Base-by-base conservation (phyloP, 1,140 invertebrate genomes). In the Drosophila santomea region DNA sequence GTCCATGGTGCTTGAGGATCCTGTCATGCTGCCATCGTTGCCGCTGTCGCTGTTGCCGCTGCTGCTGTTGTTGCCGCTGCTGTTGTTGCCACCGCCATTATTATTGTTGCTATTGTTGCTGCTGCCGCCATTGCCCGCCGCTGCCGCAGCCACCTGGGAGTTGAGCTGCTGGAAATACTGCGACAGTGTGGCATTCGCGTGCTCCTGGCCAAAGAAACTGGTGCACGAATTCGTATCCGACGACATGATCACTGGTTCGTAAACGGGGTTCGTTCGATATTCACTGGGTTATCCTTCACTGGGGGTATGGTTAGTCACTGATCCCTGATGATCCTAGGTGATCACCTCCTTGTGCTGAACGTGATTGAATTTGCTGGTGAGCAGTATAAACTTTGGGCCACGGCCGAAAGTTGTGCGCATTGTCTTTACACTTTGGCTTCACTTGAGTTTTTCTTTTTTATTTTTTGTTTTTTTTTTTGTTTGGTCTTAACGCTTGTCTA, bases 121-220 rank as follows among this genome's bases (percentile, higher is more conserved):
- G 60, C 12, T 64, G 50, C 10, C 55, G 56, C 14, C 72, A 5
- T 48, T 75, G 41, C 67, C 78, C n/a, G 74, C 79, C 11, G 67
- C 75, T 5, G 67, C 83, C 11, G 83, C 84, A 11, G 88, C 73
- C 23, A 82, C 77, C 35, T 78, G 74, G 6, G 91, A 86, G 56
- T 90, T 92, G 25, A 92, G 68, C 12, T 92, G 91, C 56, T 91
- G 91, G 57, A 92, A 92, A 55, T 92, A 92, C 63, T 92, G 88
- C 68, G 86, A 79, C 25, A 92, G 39, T 11, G 91, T 89, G 36
- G 78, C 69, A 68, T 86, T 92, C 14, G 89, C 74, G 25, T 92
- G 91, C 59, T 92, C 91, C 74, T 88, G 83, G 32, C 78, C 77
- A 38, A 92, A 92, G 78, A 91, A 92, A 38, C 82, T 74, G 51